Conservation (phyloP, 2,113 vertebrate genomes). For the Dicentrarchus labrax region DNA sequence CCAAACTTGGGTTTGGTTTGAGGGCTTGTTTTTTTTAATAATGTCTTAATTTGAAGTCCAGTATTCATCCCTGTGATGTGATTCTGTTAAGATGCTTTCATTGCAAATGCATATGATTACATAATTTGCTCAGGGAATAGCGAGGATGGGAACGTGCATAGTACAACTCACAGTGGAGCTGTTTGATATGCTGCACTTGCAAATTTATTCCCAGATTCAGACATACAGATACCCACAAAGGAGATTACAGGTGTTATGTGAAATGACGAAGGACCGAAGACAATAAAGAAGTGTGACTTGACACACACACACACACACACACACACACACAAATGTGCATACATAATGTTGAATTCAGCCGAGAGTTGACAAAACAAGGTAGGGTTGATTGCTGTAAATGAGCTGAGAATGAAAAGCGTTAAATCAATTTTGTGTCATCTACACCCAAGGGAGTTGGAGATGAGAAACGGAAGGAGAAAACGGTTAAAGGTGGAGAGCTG, state of each 20-base stretch:
- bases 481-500: conserved; percentile 5
- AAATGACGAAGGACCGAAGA: conserved; percentile 43
- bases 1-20: neutral
- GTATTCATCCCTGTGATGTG: conserved; percentile 2
- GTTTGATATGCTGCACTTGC: conserved; percentile 29
- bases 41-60: conserved; percentile 36
- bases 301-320: conserved; percentile 21
- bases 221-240: neutral
- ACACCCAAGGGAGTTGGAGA: conserved; percentile 11
- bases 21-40: neutral
- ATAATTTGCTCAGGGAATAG: conserved; percentile 26
- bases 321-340: conserved; percentile 30
- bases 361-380: conserved; percentile 46
- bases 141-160: neutral
- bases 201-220: conserved; percentile 34
- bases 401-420: conserved; percentile 52
- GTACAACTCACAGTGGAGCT: conserved; percentile 22
- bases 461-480: conserved; percentile 7
- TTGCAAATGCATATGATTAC: conserved; percentile 33
- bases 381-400: conserved; percentile 56
- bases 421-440: conserved; percentile 48
- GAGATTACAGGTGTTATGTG: conserved; percentile 21
- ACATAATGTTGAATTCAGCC: conserved; percentile 53
- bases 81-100: conserved; percentile 14
- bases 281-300: conserved; percentile 40